These are phyloP conservation scores for Cephus pygmeus DNA, from an alignment of 2,888 invertebrate species.

Conservation along the genomic window DNA sequence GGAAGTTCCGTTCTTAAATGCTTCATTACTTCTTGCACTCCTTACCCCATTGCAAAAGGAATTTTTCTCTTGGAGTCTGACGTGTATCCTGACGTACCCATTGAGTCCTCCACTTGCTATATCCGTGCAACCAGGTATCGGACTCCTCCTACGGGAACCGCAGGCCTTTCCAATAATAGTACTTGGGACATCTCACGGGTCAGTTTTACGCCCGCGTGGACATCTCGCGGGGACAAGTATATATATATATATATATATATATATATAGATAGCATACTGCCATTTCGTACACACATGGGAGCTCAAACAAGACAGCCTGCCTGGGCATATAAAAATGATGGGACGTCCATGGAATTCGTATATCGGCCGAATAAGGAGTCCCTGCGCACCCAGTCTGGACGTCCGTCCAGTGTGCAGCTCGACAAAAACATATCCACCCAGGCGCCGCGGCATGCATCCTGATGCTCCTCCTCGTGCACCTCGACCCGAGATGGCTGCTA, in stretches of 20 bases:
- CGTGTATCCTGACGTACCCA: background rate
- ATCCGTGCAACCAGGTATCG: too few species aligned
- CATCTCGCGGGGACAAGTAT: background rate
- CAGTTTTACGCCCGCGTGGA: background rate
- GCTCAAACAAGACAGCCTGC: background rate
- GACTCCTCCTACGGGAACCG: background rate
- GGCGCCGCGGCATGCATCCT: conserved; percentile 22
- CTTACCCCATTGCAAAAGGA: background rate
- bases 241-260: too few species aligned
- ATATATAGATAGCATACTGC: background rate
- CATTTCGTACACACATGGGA: background rate
- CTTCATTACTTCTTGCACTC: background rate
- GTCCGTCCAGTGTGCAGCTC: background rate
- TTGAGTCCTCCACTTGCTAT: background rate
- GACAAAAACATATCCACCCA: conserved; percentile 9
- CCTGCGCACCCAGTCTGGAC: conserved; percentile 9
- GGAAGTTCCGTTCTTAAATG: background rate
- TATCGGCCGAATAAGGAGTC: conserved; percentile 21
- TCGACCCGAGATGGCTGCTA: conserved; percentile 2
- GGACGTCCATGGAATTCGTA: conserved; percentile 12
- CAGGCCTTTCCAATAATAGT: background rate
- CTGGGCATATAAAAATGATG: conserved; percentile 7
- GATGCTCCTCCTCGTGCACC: conserved; percentile 12
- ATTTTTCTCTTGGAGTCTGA: background rate
- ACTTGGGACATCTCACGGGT: background rate